Evolutionary conservation across 1,140 invertebrate genomes (phyloP).

Genomic region (Apis dorsata): DNA sequence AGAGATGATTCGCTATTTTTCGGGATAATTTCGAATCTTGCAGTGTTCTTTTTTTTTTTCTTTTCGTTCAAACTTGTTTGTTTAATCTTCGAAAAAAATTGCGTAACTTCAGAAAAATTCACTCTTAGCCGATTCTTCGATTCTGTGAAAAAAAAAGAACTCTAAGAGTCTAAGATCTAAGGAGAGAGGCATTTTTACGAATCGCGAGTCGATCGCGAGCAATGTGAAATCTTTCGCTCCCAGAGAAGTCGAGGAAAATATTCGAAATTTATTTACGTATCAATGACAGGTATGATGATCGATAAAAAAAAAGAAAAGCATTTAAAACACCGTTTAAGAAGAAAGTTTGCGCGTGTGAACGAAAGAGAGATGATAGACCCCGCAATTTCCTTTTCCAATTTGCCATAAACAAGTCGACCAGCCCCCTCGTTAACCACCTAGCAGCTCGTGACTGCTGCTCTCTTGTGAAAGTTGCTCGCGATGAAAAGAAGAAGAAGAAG

Average conservation of each 20-base stretch:
- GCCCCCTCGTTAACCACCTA: slow-evolving; percentile 74
- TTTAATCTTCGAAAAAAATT: too few species aligned
- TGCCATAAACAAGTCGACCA: slow-evolving; percentile 79
- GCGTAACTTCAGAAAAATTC: too few species aligned
- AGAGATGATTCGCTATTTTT: too few species aligned
- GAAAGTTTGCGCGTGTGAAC: not conserved
- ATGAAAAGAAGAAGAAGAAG: slow-evolving; percentile 35
- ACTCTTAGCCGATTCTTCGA: too few species aligned
- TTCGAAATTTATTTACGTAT: slow-evolving; percentile 23
- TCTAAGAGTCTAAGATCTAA: too few species aligned
- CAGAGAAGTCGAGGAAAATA: not conserved
- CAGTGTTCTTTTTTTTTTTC: too few species aligned
- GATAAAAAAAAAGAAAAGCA: slow-evolving; percentile 5
- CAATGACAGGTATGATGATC: not conserved
- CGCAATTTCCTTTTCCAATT: slow-evolving; percentile 80
- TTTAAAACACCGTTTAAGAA: slow-evolving; percentile 50
- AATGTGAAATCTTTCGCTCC: not conserved
- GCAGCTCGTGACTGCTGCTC: slow-evolving; percentile 71
- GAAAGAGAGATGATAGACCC: slow-evolving; percentile 63
- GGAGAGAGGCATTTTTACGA: too few species aligned
- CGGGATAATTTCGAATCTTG: too few species aligned
- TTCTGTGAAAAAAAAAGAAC: too few species aligned
- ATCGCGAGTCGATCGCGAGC: too few species aligned
- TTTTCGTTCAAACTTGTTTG: too few species aligned
- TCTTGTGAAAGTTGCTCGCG: slow-evolving; percentile 55